Evolutionary conservation across 2,797 vertebrate species (phyloP), one percentile per base, ranked within the genome.

Genomic region (Hippocampus kuda): DNA sequence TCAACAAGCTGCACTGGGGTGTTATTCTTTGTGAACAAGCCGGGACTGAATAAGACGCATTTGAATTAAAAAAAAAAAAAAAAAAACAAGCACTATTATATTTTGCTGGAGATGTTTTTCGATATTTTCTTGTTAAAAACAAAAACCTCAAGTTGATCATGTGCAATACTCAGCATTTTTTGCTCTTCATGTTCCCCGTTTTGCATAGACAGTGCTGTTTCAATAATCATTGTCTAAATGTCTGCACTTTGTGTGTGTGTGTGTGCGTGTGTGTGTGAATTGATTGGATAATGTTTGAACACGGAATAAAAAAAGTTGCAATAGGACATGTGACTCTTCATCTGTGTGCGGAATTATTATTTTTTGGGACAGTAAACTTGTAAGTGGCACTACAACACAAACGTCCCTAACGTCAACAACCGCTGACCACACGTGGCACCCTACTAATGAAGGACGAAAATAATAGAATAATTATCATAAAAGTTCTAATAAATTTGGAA

Each of bases 151-250:
- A 24, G 41, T 2, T 70, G 20, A 5, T 66, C 75, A 84, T 80
- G 93, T 96, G 94, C 94, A 96, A 95, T 95, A 95, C 90, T 88
- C 75, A 73, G 74, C 86, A 79, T 72, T 74, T 84, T 78, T 84
- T 30, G 82, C 84, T 87, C 86, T 69, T 74, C 77, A 68, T 81
- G 85, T 81, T 82, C 81, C 86, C 91, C 85, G 77, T 79, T 64
- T 73, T 68, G 71, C 49, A 76, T 48, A 78, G 84, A 81, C 80
- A 65, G 66, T 84, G 84, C 60, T 73, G 70, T n/a, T 61, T 70
- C 70, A 67, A 80, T 77, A 77, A 60, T 78, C 84, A 81, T 76
- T 83, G 83, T 86, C 80, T 77, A 61, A 26, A 79, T 68, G 70
- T 83, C 75, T 46, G 85, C 84, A 88, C 86, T 88, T 85, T 86